Evolutionary conservation across 2,113 vertebrate genomes (phyloP).

Genomic region (Pseudopodoces humilis): DNA sequence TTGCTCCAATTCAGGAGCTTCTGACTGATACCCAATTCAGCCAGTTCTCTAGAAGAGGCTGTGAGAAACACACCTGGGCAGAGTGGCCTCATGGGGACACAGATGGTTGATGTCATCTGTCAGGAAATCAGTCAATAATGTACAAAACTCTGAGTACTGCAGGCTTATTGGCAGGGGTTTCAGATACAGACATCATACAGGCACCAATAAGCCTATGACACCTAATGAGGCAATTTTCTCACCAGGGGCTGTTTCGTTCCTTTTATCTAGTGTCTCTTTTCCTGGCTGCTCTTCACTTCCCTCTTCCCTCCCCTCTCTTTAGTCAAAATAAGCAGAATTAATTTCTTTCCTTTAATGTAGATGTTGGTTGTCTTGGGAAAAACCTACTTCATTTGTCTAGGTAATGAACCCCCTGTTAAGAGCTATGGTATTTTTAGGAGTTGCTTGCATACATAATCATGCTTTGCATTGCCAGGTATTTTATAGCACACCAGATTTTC

Average conservation of each 20-base stretch:
- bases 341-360: background rate
- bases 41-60: background rate
- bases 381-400: background rate
- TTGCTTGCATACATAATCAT: background rate
- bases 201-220: background rate
- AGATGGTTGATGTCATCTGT: background rate
- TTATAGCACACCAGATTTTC: background rate
- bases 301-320: background rate
- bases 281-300: background rate
- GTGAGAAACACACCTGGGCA: background rate
- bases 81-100: background rate
- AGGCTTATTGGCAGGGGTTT: background rate
- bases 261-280: background rate
- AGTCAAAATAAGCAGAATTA: background rate
- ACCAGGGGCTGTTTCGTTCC: background rate
- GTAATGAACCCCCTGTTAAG: background rate
- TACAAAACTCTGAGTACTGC: background rate
- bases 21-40: background rate
- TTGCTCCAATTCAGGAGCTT: background rate
- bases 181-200: background rate
- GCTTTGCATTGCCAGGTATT: slow-evolving; percentile 2
- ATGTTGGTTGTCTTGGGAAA: background rate
- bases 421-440: slow-evolving; percentile 20
- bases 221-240: background rate
- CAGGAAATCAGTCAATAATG: background rate